A percentile compares a stretch with the other conserved stretches of the same genome.
phyloP scores from a whole-genome alignment of 2,888 invertebrate genomes.

The Athrips mouffetella region DNA sequence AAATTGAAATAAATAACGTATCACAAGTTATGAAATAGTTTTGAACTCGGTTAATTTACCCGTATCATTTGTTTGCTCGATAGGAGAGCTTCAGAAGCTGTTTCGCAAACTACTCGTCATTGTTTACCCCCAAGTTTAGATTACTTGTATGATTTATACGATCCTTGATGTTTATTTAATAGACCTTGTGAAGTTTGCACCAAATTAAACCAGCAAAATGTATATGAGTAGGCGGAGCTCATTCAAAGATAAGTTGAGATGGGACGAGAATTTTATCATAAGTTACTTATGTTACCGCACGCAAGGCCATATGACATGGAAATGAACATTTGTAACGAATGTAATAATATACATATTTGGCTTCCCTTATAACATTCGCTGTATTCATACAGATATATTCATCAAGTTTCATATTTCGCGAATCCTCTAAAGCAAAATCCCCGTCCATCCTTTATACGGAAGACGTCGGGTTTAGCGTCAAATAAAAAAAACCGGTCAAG shows the following conservation, averaged over 20 bases:
- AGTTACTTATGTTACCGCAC: no score
- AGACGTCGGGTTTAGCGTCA: no score
- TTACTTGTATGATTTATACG: not conserved
- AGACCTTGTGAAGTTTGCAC: not conserved
- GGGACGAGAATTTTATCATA: no score
- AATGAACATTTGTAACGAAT: no score
- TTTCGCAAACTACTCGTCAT: no score
- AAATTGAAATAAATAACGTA: not conserved
- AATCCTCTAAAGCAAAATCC: not conserved
- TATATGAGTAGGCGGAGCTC: no score
- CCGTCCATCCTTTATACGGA: no score
- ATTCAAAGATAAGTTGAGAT: no score
- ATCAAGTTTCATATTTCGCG: not conserved
- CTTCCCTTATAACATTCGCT: not conserved
- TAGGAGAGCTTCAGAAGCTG: not conserved
- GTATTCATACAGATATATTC: not conserved
- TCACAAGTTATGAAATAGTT: not conserved
- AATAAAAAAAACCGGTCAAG: no score
- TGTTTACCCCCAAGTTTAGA: no score
- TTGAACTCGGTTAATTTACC: not conserved
- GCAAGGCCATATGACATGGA: no score
- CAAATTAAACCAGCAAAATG: not conserved
- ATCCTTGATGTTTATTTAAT: not conserved
- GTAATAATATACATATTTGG: no score
- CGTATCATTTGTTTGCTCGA: not conserved